A percentile compares a stretch with the other conserved stretches of the same genome.
These are phyloP conservation scores for Marisa cornuarietis DNA, from an alignment of 1,140 invertebrate species.

Conservation along the genomic window DNA sequence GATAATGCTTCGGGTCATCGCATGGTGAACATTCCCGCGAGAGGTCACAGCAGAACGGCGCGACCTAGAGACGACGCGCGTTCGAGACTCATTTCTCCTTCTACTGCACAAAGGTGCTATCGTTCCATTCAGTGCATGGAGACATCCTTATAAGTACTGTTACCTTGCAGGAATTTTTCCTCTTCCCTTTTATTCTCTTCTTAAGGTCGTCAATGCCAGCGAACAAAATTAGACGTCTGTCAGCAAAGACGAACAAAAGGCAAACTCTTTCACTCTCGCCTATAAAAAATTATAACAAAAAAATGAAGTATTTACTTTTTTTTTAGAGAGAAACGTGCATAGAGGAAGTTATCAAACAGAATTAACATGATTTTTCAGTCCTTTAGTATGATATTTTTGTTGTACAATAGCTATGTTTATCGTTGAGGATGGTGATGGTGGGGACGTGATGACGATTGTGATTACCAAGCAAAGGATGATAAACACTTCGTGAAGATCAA, in stretches of 20 bases:
- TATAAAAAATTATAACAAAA: too few species aligned
- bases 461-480: not conserved
- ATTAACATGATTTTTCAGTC: too few species aligned
- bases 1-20: constrained; percentile 1
- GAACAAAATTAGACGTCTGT: not conserved
- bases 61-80: not conserved
- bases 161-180: not conserved
- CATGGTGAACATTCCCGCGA: not conserved
- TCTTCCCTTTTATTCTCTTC: not conserved
- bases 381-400: too few species aligned
- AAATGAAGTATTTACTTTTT: too few species aligned
- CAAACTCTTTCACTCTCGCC: not conserved
- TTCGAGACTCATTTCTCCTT: constrained; percentile 17
- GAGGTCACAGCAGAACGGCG: not conserved
- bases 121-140: constrained; percentile 31
- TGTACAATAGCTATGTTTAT: not conserved
- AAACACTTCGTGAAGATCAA: not conserved
- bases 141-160: constrained; percentile 19
- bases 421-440: not conserved
- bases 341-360: too few species aligned
- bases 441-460: not conserved
- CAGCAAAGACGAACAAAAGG: not conserved
- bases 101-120: constrained; percentile 26
- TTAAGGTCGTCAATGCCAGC: too few species aligned
- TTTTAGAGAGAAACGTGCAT: too few species aligned